Evolutionary conservation across 2,113 vertebrate species (phyloP).

Genomic region (Aegithalos caudatus): DNA sequence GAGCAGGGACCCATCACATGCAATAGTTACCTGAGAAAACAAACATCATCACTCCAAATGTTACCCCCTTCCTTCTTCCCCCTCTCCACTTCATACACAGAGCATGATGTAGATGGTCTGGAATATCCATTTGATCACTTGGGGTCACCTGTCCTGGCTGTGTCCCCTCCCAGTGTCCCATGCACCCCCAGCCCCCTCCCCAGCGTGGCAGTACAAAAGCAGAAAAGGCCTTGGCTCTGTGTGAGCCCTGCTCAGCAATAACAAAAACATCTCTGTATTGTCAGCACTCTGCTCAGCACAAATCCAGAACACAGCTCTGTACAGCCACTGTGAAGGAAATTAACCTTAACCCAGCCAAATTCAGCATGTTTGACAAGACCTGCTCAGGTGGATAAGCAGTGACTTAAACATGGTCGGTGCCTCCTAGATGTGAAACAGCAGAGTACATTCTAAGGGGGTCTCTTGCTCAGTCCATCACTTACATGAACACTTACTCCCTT

Average conservation of each 20-base stretch:
- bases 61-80: background rate
- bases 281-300: background rate
- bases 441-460: background rate
- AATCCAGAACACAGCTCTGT: fast-evolving
- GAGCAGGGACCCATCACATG: background rate
- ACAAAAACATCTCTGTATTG: background rate
- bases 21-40: background rate
- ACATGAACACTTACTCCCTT: background rate
- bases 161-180: fast-evolving
- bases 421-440: background rate
- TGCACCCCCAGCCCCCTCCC: fast-evolving
- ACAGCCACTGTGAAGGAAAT: background rate
- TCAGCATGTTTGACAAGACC: background rate
- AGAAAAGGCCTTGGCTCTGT: background rate
- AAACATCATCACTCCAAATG: fast-evolving
- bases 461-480: background rate
- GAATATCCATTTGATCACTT: background rate
- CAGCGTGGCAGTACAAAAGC: background rate
- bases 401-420: background rate
- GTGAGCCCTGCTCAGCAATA: background rate
- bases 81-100: fast-evolving
- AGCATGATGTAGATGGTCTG: background rate
- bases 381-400: background rate
- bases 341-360: background rate
- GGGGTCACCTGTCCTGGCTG: background rate